Base-by-base conservation (phyloP, 1,140 invertebrate species). In the Hormaphis cornu region DNA sequence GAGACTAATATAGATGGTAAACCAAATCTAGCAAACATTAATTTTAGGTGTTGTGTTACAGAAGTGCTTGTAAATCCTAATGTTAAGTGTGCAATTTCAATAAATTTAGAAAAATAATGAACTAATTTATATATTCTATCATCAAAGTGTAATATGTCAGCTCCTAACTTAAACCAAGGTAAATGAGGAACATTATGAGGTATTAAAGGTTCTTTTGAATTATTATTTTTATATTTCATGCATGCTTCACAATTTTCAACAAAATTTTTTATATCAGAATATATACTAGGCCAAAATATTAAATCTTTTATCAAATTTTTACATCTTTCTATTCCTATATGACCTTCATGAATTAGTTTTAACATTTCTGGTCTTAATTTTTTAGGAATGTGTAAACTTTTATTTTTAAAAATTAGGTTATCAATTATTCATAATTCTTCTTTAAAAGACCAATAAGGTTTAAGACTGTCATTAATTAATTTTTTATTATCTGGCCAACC, bases 251-350 rank as follows among this genome's bases (percentile, higher is more conserved):
- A 40, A 40, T 40, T 40, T 40, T 40, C 14, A 40, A 40, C 37
- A 40, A 40, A 8, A 40, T 40, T 40, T 40, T 40, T 40, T 40
- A 40, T 40, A 40, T 40, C 7, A 14, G 14, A 40, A 14, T 40
- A 8, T 40, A 40, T 40, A 40, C 14, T 40, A 8, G 37, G 37
- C 37, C 37, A 40, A 40, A 40, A 40, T 40, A 40, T 40, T 40
- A 40, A 40, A 40, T 69, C 79, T 73, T 70, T 75, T 73, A 26
- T 79, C 78, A 59, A 74, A 71, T 37, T 66, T 53, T 70, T 76
- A 75, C 50, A 73, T 76, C 72, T 79, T 79, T 46, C 77, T 77
- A 63, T 77, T 74, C 1, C 81, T 81, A 56, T 80, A 35, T 83
- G 81, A 20, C 74, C 72, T 70, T 77, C 74, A 73, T 82, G 80